Evolutionary conservation across 2,888 invertebrate species (phyloP).

Genomic region (Eupithecia abbreviata): DNA sequence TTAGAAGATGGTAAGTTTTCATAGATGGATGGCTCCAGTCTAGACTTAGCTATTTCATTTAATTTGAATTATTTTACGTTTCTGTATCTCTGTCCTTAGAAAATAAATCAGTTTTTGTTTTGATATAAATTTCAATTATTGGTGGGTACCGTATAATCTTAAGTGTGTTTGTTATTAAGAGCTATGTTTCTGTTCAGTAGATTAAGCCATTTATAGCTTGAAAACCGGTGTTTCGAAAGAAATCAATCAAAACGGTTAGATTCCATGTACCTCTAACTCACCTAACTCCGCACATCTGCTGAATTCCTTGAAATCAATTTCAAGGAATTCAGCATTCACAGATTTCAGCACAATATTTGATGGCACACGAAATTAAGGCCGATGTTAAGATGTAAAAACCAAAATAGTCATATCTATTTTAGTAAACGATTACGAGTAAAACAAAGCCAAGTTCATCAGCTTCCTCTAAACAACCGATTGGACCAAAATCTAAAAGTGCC

Average conservation of each 20-base stretch:
- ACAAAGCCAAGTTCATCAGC: slow-evolving; percentile 22
- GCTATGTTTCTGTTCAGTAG: not conserved
- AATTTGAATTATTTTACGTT: no score
- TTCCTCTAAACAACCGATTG: slow-evolving; percentile 3
- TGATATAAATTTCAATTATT: no score
- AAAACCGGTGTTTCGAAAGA: not conserved
- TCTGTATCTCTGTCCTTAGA: no score
- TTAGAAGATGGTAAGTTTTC: not conserved
- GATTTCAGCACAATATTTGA: not conserved
- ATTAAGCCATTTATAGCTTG: not conserved
- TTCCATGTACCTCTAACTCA: not conserved
- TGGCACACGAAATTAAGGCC: not conserved
- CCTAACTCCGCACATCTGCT: not conserved
- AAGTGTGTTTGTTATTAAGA: no score
- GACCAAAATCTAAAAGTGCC: slow-evolving; percentile 30
- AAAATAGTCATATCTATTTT: not conserved
- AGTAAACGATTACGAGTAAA: not conserved
- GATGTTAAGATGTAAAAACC: not conserved
- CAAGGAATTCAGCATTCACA: not conserved
- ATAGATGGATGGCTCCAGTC: not conserved
- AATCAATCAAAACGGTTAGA: not conserved
- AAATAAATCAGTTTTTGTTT: no score
- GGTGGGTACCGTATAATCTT: no score
- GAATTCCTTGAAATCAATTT: not conserved
- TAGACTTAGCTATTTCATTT: no score